phyloP scores from a whole-genome alignment of 2,113 vertebrate species.

The Abramis brama region DNA sequence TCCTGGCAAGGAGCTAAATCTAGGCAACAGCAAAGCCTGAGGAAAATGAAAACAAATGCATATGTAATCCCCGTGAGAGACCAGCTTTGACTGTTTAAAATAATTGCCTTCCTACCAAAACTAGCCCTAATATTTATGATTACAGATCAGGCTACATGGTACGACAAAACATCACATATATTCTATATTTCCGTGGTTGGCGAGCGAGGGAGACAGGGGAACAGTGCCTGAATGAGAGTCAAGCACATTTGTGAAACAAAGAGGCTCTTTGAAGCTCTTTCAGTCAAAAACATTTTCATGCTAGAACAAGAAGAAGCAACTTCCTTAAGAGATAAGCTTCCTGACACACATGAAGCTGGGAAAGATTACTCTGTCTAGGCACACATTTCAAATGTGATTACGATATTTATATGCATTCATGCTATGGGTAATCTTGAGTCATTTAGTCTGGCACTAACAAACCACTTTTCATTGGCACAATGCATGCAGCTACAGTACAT shows the following conservation, averaged over 20 bases:
- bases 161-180: slow-evolving; percentile 51
- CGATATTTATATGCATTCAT: slow-evolving; percentile 71
- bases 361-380: slow-evolving; percentile 77
- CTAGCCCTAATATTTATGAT: slow-evolving; percentile 68
- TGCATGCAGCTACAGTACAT: slow-evolving; percentile 28
- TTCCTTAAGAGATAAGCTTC: slow-evolving; percentile 79
- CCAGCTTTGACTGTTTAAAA: slow-evolving; percentile 62
- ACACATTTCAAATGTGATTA: slow-evolving; percentile 78
- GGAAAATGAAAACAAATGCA: slow-evolving; percentile 73
- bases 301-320: slow-evolving; percentile 78
- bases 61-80: slow-evolving; percentile 68
- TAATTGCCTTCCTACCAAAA: slow-evolving; percentile 67
- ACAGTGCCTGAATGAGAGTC: slow-evolving; percentile 77
- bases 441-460: slow-evolving; percentile 12
- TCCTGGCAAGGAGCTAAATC: slow-evolving; percentile 60
- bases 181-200: slow-evolving; percentile 58
- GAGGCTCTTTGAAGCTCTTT: slow-evolving; percentile 79
- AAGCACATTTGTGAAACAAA: slow-evolving; percentile 80
- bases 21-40: slow-evolving; percentile 62
- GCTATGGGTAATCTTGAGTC: slow-evolving; percentile 59
- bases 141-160: slow-evolving; percentile 59
- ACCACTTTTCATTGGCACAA: slow-evolving; percentile 15
- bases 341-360: slow-evolving; percentile 74
- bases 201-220: slow-evolving; percentile 59
- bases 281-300: slow-evolving; percentile 81